Conservation (phyloP, 1,140 invertebrate species). For the Trachymyrmex septentrionalis region DNA sequence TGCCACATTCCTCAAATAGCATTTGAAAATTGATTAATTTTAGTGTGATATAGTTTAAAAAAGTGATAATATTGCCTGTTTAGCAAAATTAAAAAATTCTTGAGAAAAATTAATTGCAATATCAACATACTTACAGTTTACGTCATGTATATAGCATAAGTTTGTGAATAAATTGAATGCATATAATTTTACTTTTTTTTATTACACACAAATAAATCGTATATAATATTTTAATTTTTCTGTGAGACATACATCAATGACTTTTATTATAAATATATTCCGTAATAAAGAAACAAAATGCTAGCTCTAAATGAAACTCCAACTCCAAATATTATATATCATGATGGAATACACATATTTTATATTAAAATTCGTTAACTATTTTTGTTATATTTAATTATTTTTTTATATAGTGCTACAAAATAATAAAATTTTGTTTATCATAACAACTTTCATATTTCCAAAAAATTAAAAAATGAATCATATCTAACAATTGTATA, state of each 20-base stretch:
- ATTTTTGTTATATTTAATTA: not conserved
- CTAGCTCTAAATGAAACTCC: not conserved
- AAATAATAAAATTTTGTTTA: not conserved
- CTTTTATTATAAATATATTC: slow-evolving; percentile 6
- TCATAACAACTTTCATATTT: not conserved
- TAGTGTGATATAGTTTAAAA: too few species aligned
- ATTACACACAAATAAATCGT: not conserved
- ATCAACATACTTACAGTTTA: too few species aligned
- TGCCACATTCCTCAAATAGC: not conserved
- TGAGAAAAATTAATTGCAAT: not conserved
- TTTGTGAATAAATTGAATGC: not conserved
- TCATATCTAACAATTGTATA: slow-evolving; percentile 13
- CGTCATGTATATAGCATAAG: not conserved
- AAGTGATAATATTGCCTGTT: too few species aligned
- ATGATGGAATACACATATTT: not conserved
- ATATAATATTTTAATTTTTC: slow-evolving; percentile 7
- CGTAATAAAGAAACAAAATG: not conserved
- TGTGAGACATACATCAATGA: not conserved
- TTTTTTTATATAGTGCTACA: not conserved
- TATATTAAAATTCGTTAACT: not conserved
- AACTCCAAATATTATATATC: not conserved
- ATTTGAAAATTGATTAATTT: not conserved
- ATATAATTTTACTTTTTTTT: not conserved
- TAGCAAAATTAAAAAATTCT: too few species aligned
- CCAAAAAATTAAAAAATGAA: not conserved